These are phyloP conservation scores for Parnassius orleans DNA, from an alignment of 2,888 invertebrate species.

Conservation along the genomic window DNA sequence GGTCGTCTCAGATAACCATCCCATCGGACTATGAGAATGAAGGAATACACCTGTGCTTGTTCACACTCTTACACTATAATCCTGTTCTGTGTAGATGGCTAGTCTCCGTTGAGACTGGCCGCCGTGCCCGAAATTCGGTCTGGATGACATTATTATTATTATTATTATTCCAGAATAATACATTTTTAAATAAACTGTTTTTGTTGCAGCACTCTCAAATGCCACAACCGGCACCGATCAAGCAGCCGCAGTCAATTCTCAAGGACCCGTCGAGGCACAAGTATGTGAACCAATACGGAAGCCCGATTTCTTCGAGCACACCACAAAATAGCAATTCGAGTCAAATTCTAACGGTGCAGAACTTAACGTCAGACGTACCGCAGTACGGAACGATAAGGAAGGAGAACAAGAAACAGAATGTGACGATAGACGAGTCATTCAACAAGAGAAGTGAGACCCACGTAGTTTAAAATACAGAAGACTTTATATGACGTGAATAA, in stretches of 20 bases:
- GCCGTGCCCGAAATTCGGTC: too few species aligned
- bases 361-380: constrained; percentile 72
- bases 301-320: constrained; percentile 67
- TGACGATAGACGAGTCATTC: constrained; percentile 72
- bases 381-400: constrained; percentile 78
- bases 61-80: too few species aligned
- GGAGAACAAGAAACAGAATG: constrained; percentile 76
- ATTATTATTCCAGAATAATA: too few species aligned
- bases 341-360: constrained; percentile 83
- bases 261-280: constrained; percentile 83
- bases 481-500: neutral
- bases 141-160: too few species aligned
- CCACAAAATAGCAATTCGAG: constrained; percentile 60
- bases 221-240: constrained; percentile 57
- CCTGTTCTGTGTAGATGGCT: too few species aligned
- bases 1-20: too few species aligned
- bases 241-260: constrained; percentile 83
- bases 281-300: constrained; percentile 77
- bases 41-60: too few species aligned
- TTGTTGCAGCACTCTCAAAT: constrained; percentile 55
- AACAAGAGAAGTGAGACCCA: constrained; percentile 73
- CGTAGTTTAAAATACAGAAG: constrained; percentile 50
- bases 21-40: too few species aligned
- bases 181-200: neutral
- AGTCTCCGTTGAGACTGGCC: too few species aligned